A percentile compares a stretch with the other conserved stretches of the same genome.
Evolutionary conservation across 1,140 invertebrate genomes (phyloP).

Genomic region (Eciton burchellii): DNA sequence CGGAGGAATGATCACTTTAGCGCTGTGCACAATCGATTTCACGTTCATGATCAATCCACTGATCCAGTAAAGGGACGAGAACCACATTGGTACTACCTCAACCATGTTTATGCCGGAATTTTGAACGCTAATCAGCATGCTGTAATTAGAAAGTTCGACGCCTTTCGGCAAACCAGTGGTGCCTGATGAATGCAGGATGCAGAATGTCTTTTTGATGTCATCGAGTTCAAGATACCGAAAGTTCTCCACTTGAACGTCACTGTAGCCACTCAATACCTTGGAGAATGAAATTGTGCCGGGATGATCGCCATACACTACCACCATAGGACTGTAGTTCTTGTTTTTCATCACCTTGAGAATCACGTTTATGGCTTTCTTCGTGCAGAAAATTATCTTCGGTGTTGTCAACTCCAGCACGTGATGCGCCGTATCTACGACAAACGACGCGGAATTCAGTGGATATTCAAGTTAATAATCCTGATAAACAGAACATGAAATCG

Average conservation of each 20-base stretch:
- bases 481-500: no score
- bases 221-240: slow-evolving; percentile 48
- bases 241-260: not conserved
- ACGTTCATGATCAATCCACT: slow-evolving; percentile 48
- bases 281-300: slow-evolving; percentile 26
- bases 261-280: slow-evolving; percentile 19
- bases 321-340: slow-evolving; percentile 29
- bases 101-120: not conserved
- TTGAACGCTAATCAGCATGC: not conserved
- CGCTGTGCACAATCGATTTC: slow-evolving; percentile 74
- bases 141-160: slow-evolving; percentile 88
- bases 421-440: slow-evolving; percentile 44
- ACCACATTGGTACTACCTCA: slow-evolving; percentile 56
- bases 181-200: slow-evolving; percentile 87
- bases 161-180: slow-evolving; percentile 92
- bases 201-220: slow-evolving; percentile 57
- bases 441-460: not conserved
- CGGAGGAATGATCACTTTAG: slow-evolving; percentile 83
- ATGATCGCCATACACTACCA: slow-evolving; percentile 72
- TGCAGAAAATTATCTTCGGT: slow-evolving; percentile 69
- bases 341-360: slow-evolving; percentile 51
- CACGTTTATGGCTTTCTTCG: slow-evolving; percentile 34
- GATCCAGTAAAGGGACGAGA: slow-evolving; percentile 78
- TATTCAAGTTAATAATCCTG: no score
- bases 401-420: slow-evolving; percentile 43